A percentile compares a stretch with the other conserved stretches of the same genome.
phyloP scores from a whole-genome alignment of 2,888 invertebrate genomes.

The Bursaphelenchus okinawaensis region DNA sequence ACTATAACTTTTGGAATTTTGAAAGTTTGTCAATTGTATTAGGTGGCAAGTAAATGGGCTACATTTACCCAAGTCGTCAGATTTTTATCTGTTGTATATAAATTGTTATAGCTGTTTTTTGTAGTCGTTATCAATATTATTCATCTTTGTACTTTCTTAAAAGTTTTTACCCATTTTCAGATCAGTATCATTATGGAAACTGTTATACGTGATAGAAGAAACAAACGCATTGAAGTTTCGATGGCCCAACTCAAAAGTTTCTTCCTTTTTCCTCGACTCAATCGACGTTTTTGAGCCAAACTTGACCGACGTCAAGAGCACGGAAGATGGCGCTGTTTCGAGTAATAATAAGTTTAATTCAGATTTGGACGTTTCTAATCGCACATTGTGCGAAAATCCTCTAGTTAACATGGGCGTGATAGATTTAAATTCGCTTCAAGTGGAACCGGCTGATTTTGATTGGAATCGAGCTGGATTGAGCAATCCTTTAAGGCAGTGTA shows the following conservation, averaged over 20 bases:
- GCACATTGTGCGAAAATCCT: not conserved
- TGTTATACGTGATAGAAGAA: slow-evolving; percentile 43
- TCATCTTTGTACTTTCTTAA: not conserved
- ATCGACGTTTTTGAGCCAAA: slow-evolving; percentile 17
- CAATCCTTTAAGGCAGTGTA: slow-evolving; percentile 41
- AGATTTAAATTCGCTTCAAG: slow-evolving; percentile 35
- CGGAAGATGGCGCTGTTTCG: not conserved
- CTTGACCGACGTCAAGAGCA: not conserved
- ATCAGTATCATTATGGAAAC: slow-evolving; percentile 32
- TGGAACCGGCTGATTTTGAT: slow-evolving; percentile 46
- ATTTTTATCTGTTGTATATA: no score
- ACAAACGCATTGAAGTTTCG: slow-evolving; percentile 41
- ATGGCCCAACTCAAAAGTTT: slow-evolving; percentile 35
- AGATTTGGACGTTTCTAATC: not conserved
- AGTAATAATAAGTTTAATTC: not conserved
- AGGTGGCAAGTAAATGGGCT: no score
- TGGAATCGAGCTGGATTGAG: slow-evolving; percentile 44
- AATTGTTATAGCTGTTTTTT: no score
- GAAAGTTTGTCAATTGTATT: no score
- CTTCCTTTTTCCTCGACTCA: slow-evolving; percentile 13
- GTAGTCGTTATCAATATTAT: no score
- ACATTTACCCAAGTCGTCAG: no score
- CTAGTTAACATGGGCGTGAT: not conserved
- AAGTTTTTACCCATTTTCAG: slow-evolving; percentile 15
- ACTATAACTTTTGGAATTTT: no score